Evolutionary conservation across 2,888 invertebrate species (phyloP), one percentile per base, ranked within the genome.

Genomic region (Psylliodes chrysocephalus): DNA sequence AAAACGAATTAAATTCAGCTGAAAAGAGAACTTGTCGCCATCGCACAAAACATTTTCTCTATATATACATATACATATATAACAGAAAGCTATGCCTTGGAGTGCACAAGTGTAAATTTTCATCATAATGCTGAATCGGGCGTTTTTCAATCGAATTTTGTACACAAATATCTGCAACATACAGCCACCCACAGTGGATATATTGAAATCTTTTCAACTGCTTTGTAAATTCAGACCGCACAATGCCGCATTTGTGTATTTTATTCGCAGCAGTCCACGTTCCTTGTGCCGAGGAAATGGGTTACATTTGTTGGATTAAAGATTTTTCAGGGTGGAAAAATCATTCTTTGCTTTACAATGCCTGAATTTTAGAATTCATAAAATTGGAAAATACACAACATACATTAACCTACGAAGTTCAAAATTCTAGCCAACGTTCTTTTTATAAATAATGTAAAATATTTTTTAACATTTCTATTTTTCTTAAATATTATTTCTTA

Each of bases 61-160:
- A 55, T 54, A 60, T 55, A 49, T 35, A 60, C 22, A 55, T 30
- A 51, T 49, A 30, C 28, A 49, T 47, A 60, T 60, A 78, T 57
- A 47, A 57, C 49, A 79, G 78, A 79, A 63, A 75, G 78, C 79
- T 79, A 77, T 78, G 81, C 80, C 81, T 81, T 81, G 79, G 81
- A 82, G 82, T 81, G 82, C 82, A 82, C 82, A 81, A 82, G 82
- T 82, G 82, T 82, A 82, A 82, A 82, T 82, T 82, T 82, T 82
- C 81, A 82, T 81, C 80, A 82, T 81, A 82, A 82, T 81, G 74
- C 78, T 74, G 80, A 81, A 81, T 80, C 80, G 80, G 73, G 77
- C 77, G 77, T 77, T 76, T 82, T 81, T 81, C 80, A 80, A 80
- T 81, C 79, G 81, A 80, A 81, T 81, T 81, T 80, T 75, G 77